A percentile compares a stretch with the other conserved stretches of the same genome.
These are phyloP conservation scores for Pygocentrus nattereri DNA, from an alignment of 2,797 vertebrate genomes.

Conservation along the genomic window DNA sequence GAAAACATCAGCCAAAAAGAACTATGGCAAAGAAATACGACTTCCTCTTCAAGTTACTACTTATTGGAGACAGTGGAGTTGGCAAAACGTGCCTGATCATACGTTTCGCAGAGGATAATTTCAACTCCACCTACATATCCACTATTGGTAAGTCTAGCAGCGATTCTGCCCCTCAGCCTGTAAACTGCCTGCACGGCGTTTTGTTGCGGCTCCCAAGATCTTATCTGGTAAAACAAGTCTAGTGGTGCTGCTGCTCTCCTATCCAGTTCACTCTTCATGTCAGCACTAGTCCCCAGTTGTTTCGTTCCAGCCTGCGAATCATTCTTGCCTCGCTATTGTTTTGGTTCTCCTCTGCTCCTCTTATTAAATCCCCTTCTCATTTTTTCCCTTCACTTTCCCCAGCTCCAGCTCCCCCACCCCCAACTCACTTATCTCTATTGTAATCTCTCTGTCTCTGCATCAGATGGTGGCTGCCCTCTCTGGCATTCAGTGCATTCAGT, in stretches of 20 bases:
- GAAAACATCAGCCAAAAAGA: not conserved
- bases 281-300: constrained; percentile 67
- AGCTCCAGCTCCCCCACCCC: constrained; percentile 33
- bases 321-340: constrained; percentile 23
- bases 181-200: not conserved
- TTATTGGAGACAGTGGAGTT: constrained; percentile 97
- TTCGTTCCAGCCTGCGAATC: constrained; percentile 45
- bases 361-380: constrained; percentile 25
- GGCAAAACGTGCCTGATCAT: constrained; percentile 96
- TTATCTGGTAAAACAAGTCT: constrained; percentile 40
- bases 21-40: constrained; percentile 96
- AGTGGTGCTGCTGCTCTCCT: constrained; percentile 43
- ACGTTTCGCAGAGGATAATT: constrained; percentile 93
- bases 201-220: not conserved
- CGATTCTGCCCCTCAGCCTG: too few relatives aligned
- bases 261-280: constrained; percentile 64
- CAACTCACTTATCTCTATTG: constrained; percentile 35
- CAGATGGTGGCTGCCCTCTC: constrained; percentile 69
- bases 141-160: constrained; percentile 88
- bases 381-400: constrained; percentile 29
- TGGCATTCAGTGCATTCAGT: constrained; percentile 68
- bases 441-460: constrained; percentile 40
- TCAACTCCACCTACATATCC: constrained; percentile 95
- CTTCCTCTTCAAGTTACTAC: constrained; percentile 93
- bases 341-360: constrained; percentile 15